Percentiles rank a stretch among this genome's conserved stretches.
Conservation (phyloP, 1,140 invertebrate genomes). For the Drosophila suzukii region DNA sequence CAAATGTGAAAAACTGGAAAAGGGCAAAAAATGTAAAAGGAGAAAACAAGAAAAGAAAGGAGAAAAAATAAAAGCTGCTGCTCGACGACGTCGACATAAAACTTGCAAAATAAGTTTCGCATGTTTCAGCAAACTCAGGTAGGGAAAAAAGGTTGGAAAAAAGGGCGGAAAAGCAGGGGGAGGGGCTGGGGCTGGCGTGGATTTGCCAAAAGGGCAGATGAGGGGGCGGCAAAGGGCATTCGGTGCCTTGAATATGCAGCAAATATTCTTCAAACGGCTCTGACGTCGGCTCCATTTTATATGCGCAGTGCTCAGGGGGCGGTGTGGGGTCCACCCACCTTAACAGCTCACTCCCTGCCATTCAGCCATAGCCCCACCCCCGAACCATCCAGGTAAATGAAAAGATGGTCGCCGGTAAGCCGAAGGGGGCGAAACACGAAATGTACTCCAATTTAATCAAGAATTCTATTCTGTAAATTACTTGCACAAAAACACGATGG, state of each 20-base stretch:
- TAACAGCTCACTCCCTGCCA: constrained; percentile 18
- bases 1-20: constrained; percentile 76
- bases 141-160: constrained; percentile 29
- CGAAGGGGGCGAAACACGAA: constrained; percentile 57
- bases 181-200: constrained; percentile 28
- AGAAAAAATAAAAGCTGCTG: constrained; percentile 72
- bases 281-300: constrained; percentile 58
- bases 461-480: constrained; percentile 82
- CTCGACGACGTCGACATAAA: constrained; percentile 75
- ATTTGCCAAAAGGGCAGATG: constrained; percentile 47
- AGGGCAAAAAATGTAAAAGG: constrained; percentile 62
- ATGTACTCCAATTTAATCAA: constrained; percentile 83
- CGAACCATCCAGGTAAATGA: constrained; percentile 61
- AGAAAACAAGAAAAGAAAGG: constrained; percentile 52
- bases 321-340: constrained; percentile 51
- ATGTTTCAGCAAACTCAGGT: constrained; percentile 77
- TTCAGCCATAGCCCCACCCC: background rate
- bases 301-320: constrained; percentile 43
- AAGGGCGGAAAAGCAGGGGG: constrained; percentile 22
- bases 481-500: constrained; percentile 71
- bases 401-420: constrained; percentile 62
- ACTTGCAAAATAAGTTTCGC: constrained; percentile 82
- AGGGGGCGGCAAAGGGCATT: constrained; percentile 9
- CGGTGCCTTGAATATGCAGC: constrained; percentile 74
- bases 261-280: constrained; percentile 76